Percentiles rank a stretch among this genome's conserved stretches.
phyloP scores from a whole-genome alignment of 1,140 invertebrate species.

The Drosophila ficusphila region DNA sequence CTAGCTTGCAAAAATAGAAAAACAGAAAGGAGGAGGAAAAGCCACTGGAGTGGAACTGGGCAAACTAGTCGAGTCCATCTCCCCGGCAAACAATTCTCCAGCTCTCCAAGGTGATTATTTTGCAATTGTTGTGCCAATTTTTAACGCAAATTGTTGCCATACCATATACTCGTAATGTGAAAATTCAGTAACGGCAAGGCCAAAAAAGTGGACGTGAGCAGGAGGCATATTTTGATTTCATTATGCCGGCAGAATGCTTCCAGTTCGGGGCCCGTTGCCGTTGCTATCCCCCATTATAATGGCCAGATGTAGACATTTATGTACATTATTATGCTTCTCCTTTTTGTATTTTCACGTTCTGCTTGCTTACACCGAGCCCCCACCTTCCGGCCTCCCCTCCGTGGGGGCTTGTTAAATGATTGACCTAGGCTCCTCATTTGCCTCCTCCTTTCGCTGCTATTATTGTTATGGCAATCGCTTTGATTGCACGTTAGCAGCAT shows the following conservation, averaged over 20 bases:
- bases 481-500: constrained; percentile 49
- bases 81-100: constrained; percentile 9
- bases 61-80: constrained; percentile 35
- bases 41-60: constrained; percentile 22
- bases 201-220: background rate
- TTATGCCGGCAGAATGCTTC: constrained; percentile 53
- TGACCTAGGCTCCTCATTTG: constrained; percentile 33
- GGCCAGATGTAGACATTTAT: constrained; percentile 43
- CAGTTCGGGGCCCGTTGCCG: constrained; percentile 19
- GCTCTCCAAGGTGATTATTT: constrained; percentile 76
- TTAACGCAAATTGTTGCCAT: constrained; percentile 44
- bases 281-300: constrained; percentile 53
- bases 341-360: constrained; percentile 45
- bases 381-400: background rate
- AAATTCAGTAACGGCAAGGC: background rate
- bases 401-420: constrained; percentile 46
- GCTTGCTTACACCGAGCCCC: constrained; percentile 42
- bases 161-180: constrained; percentile 3
- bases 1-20: no score
- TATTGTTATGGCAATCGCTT: constrained; percentile 47
- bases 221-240: constrained; percentile 66
- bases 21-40: background rate
- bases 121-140: constrained; percentile 70
- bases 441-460: constrained; percentile 21
- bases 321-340: constrained; percentile 37